These are phyloP conservation scores for Tursiops truncatus DNA, from an alignment of 2,113 vertebrate genomes.

Conservation along the genomic window DNA sequence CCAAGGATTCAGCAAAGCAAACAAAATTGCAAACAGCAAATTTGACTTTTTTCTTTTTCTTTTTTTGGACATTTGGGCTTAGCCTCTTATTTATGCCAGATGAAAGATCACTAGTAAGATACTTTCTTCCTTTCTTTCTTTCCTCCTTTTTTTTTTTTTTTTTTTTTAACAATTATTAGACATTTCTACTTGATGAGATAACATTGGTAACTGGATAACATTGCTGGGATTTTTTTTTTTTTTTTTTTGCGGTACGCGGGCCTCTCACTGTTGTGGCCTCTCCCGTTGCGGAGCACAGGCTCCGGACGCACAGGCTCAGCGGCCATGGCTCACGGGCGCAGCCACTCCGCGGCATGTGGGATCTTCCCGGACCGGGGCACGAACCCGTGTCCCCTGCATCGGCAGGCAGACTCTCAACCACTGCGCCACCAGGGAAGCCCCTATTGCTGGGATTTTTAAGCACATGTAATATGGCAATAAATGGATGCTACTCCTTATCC, in stretches of 20 bases:
- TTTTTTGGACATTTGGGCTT: neutral
- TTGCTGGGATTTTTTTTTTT: neutral
- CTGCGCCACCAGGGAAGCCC: too few species aligned
- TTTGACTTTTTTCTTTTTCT: neutral
- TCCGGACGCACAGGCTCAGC: too few species aligned
- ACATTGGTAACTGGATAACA: neutral
- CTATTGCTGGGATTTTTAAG: neutral
- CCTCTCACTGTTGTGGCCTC: too few species aligned
- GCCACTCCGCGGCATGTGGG: too few species aligned
- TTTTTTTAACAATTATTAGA: neutral
- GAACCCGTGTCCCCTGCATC: too few species aligned
- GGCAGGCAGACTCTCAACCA: too few species aligned
- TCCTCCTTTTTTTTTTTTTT: too few species aligned
- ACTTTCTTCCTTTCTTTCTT: neutral
- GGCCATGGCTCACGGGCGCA: too few species aligned
- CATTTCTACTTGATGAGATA: neutral
- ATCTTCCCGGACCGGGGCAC: too few species aligned
- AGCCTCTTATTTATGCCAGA: neutral
- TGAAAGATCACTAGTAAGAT: neutral
- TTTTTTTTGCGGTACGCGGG: too few species aligned
- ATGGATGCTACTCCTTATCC: neutral
- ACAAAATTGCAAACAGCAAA: constrained; percentile 3
- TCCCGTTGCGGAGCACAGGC: too few species aligned
- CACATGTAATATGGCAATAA: neutral
- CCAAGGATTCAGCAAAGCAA: constrained; percentile 34